phyloP scores from a whole-genome alignment of 2,888 invertebrate species.

The Rhagonycha fulva region DNA sequence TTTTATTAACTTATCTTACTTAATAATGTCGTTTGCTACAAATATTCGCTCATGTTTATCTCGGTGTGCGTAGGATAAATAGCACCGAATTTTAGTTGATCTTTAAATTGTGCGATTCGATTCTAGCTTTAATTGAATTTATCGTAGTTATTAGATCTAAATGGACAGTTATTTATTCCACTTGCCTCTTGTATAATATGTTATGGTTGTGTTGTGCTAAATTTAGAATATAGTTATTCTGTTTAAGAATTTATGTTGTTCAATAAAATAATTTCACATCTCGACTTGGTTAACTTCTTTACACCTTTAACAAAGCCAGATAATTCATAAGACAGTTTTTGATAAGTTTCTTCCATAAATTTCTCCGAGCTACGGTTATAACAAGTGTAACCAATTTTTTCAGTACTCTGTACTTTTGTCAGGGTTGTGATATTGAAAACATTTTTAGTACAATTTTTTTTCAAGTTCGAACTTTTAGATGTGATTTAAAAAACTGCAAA shows the following conservation, averaged over 20 bases:
- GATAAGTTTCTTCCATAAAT: no score
- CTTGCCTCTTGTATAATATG: conserved; percentile 52
- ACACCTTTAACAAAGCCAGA: not conserved
- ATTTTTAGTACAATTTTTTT: no score
- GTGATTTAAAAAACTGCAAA: no score
- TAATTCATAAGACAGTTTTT: no score
- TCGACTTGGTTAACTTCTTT: conserved; percentile 27
- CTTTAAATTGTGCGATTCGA: conserved; percentile 17
- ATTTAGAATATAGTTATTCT: conserved; percentile 48
- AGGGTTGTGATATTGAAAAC: no score
- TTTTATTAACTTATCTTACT: not conserved
- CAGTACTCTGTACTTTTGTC: no score
- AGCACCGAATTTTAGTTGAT: conserved; percentile 44
- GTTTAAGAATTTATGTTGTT: conserved; percentile 44
- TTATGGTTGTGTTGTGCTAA: conserved; percentile 52
- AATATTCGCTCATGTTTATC: conserved; percentile 48
- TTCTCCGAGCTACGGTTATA: no score
- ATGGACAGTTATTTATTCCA: conserved; percentile 51
- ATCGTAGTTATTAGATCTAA: conserved; percentile 39
- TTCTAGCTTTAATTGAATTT: conserved; percentile 28
- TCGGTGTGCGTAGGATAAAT: conserved; percentile 45
- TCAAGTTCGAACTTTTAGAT: no score
- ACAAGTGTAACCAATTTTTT: no score
- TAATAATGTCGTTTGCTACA: not conserved
- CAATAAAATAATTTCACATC: conserved; percentile 53